Base-by-base conservation (phyloP, 2,888 invertebrate genomes). In the Palloptera scutellata region DNA sequence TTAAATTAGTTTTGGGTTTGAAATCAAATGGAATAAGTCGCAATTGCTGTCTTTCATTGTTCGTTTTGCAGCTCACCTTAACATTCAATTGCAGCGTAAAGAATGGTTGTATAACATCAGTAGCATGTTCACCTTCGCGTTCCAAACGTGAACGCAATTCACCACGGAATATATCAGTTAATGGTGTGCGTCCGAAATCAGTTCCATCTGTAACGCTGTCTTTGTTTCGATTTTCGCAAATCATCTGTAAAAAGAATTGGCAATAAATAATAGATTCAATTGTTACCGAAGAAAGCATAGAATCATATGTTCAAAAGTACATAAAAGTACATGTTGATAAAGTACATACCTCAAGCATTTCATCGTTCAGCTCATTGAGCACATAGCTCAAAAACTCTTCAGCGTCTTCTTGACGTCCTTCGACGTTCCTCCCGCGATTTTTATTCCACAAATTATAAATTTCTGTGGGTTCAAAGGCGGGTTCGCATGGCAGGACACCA, bases 351-450 rank as follows among this genome's bases (percentile, higher is more conserved):
- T 96, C 95, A 2, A 95, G 88, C 96, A 98, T 97, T 87, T 98
- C 98, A 84, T 98, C 98, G 81, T 97, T 97, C 66, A 98, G 89
- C 40, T 94, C 94, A 86, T 97, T 98, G 30, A 98, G 88, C 71
- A 98, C 88, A 82, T 94, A 95, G 9, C 96, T 94, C 1, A 98
- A 88, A 86, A 98, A 97, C 83, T 98, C 98, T 84, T 98, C 98
- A 0, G 98, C 98, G 86, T 98, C 98, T 82, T 98, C 97, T 84
- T 98, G 98, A 19, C 95, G 88, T 0, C 96, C 97, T 83, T 95
- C 95, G 63, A 94, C 91, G 71, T 83, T 80, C 54, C 91, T 88
- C 75, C 89, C 89, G 1, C 92, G 88, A 48, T 92, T 89, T 55
- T 92, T 91, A 72, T 92, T 90, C 78, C 97, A 87, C 86, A 96